These are phyloP conservation scores for Vidua macroura DNA, from an alignment of 2,113 vertebrate species.

Conservation along the genomic window DNA sequence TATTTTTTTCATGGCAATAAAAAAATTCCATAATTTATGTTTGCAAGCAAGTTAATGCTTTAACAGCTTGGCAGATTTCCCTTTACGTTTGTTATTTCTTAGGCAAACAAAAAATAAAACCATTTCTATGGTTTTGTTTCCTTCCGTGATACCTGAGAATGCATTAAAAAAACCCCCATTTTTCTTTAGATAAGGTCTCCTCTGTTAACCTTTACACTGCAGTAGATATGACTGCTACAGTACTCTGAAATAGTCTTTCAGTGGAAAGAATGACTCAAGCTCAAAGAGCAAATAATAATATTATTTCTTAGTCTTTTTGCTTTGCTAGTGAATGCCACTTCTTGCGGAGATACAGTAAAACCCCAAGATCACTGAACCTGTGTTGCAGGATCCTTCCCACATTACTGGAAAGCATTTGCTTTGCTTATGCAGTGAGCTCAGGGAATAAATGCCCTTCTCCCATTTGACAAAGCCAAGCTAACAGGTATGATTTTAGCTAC, in stretches of 20 bases:
- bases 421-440: not conserved
- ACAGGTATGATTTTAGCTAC: not conserved
- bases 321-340: not conserved
- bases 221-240: slow-evolving; percentile 30
- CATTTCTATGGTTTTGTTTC: not conserved
- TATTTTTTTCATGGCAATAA: not conserved
- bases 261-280: slow-evolving; percentile 56
- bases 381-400: not conserved
- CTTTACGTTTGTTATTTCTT: not conserved
- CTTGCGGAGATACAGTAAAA: not conserved
- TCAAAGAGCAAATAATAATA: not conserved
- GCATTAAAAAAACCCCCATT: no score
- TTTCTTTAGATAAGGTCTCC: not conserved
- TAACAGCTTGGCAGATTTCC: not conserved
- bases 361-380: not conserved
- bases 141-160: not conserved
- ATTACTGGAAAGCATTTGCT: not conserved
- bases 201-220: slow-evolving; percentile 25
- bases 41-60: not conserved
- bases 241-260: not conserved
- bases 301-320: not conserved
- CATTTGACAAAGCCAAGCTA: not conserved
- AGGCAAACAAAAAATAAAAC: not conserved
- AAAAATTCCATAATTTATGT: not conserved
- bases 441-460: not conserved